Base-by-base conservation (phyloP, 2,888 invertebrate species). In the Xestia xanthographa region DNA sequence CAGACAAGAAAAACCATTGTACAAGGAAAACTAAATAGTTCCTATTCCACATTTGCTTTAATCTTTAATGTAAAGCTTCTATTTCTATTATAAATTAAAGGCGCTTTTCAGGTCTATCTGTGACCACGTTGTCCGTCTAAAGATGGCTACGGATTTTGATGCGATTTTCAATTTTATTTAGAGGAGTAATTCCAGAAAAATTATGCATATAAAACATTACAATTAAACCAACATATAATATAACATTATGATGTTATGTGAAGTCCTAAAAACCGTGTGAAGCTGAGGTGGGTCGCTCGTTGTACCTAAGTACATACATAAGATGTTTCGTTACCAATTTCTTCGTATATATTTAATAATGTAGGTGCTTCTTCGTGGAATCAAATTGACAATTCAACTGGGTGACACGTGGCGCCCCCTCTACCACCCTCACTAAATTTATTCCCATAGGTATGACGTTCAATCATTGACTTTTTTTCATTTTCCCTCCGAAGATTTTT, bases 381-480 rank as follows among this genome's bases (percentile, higher is more conserved):
- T 91, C 90, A 92, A 93, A 94, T 94, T 93, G 94, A 91, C 94
- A 93, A 94, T 95, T 94, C 92, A 90, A 91, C 90, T 90, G 91
- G 90, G 90, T 93, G 92, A 93, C 93, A 94, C 93, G 94, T 92
- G 93, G 92, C 70, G 87, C 88, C 88, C 88, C 89, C 90, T 73
- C 86, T 83, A 78, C 90, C 84, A 87, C 89, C 90, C 88, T 77
- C 79, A 87, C 90, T 86, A 94, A 95, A 95, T 95, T 92, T 95
- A 96, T 96, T 96, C 96, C 95, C 96, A 92, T 90, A 94, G 95
- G 96, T 94, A 95, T 94, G 94, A 92, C 93, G 93, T 94, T 95
- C 95, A 95, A 96, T 96, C 96, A 96, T 95, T 94, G 95, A 94
- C 92, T 94, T 91, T 87, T 87, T 89, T 87, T 88, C 89, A 89